phyloP scores from a whole-genome alignment of 2,888 invertebrate genomes.

The Patella pellucida region DNA sequence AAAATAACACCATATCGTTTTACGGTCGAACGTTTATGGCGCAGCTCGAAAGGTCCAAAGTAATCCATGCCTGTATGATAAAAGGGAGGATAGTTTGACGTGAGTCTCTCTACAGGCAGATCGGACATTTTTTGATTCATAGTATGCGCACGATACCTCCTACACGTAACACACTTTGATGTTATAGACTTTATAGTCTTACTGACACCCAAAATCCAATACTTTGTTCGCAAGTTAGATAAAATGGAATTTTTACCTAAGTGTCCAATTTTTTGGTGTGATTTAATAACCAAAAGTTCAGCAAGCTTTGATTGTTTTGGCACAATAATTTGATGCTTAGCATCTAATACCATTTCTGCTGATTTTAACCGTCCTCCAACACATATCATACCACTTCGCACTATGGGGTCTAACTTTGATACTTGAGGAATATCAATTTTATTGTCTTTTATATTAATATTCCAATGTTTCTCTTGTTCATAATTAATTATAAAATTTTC shows the following conservation, averaged over 20 bases:
- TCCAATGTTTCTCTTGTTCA: neutral
- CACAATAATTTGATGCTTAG: conserved; percentile 21
- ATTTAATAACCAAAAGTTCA: conserved; percentile 11
- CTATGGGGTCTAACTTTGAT: conserved; percentile 12
- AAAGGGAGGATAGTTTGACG: neutral
- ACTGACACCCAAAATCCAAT: conserved; percentile 18
- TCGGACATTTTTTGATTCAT: conserved; percentile 12
- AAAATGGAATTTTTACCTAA: conserved; percentile 12
- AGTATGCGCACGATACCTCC: neutral
- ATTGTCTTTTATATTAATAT: neutral
- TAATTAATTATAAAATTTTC: neutral
- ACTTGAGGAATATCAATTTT: neutral
- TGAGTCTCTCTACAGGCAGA: neutral
- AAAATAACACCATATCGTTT: conserved; percentile 38
- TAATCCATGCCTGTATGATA: conserved; percentile 22
- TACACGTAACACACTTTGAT: conserved; percentile 12
- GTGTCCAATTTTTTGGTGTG: conserved; percentile 7
- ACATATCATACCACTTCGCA: neutral
- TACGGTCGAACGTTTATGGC: conserved; percentile 19
- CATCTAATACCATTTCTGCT: neutral
- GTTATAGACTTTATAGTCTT: neutral
- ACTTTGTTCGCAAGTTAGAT: conserved; percentile 7
- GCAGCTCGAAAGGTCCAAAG: conserved; percentile 28
- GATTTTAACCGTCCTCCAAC: conserved; percentile 10
- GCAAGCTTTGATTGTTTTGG: conserved; percentile 18